Evolutionary conservation across 2,888 invertebrate species (phyloP).

Genomic region (Trilocha varians): DNA sequence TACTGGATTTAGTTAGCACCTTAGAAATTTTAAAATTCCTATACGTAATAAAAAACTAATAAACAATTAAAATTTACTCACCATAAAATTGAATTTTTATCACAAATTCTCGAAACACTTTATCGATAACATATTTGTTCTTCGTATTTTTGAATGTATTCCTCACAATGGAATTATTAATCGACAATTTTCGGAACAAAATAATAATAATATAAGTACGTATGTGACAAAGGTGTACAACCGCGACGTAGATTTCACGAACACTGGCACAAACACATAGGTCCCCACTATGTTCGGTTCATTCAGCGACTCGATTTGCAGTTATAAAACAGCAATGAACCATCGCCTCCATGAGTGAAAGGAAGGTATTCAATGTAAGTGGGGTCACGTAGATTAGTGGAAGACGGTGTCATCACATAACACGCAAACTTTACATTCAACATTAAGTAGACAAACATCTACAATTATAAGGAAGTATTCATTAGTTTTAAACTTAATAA

Average conservation of each 20-base stretch:
- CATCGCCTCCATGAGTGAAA: conserved; percentile 18
- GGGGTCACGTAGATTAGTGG: background rate
- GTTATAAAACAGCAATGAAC: conserved; percentile 14
- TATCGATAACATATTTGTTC: conserved; percentile 12
- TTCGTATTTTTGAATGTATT: no score
- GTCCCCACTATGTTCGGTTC: conserved; percentile 20
- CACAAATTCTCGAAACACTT: conserved; percentile 21
- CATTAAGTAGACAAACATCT: background rate
- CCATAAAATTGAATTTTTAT: conserved; percentile 44
- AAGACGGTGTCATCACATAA: background rate
- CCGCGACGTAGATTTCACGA: conserved; percentile 33
- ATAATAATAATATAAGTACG: conserved; percentile 4
- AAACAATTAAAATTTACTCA: conserved; percentile 34
- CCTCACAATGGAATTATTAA: background rate
- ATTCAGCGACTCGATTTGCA: conserved; percentile 14
- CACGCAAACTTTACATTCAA: background rate
- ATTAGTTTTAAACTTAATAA: no score
- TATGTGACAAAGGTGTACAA: conserved; percentile 14
- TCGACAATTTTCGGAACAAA: background rate
- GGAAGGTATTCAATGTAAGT: conserved; percentile 7
- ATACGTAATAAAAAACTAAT: conserved; percentile 9
- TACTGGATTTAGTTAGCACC: no score
- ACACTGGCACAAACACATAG: conserved; percentile 18
- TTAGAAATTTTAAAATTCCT: no score
- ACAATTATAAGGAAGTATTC: no score